phyloP scores from a whole-genome alignment of 2,113 vertebrate genomes.

The Sialia sialis region DNA sequence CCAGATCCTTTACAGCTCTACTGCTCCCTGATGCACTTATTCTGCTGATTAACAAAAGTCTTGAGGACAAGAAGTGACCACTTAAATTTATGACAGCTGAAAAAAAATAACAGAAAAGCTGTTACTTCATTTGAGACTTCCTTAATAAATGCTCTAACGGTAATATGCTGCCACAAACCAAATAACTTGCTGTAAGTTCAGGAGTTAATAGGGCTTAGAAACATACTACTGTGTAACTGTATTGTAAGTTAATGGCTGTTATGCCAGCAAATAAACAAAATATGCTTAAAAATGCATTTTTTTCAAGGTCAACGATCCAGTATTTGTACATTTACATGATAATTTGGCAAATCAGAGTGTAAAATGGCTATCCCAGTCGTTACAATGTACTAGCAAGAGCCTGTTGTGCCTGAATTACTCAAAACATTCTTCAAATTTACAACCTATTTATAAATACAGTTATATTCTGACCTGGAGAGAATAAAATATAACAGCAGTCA shows the following conservation, averaged over 20 bases:
- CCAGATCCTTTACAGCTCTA: neutral
- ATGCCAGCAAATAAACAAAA: neutral
- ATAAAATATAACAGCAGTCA: conserved; percentile 81
- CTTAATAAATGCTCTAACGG: neutral
- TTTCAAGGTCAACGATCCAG: neutral
- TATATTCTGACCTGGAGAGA: conserved; percentile 81
- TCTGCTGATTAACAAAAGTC: neutral
- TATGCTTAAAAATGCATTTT: neutral
- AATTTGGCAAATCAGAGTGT: neutral
- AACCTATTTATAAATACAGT: neutral
- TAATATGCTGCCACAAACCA: neutral
- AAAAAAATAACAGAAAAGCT: neutral
- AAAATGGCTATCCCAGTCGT: neutral
- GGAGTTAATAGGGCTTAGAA: neutral
- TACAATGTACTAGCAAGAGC: neutral
- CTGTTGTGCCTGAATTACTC: neutral
- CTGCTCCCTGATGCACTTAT: neutral
- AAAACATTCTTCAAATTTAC: neutral
- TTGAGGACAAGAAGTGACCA: neutral
- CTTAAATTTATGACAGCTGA: neutral
- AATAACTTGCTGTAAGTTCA: neutral
- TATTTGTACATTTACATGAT: neutral
- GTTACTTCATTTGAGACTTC: neutral
- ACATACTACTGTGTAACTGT: neutral
- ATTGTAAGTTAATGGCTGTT: neutral